phyloP scores from a whole-genome alignment of 2,888 invertebrate genomes.

The Ephialtes manifestator region DNA sequence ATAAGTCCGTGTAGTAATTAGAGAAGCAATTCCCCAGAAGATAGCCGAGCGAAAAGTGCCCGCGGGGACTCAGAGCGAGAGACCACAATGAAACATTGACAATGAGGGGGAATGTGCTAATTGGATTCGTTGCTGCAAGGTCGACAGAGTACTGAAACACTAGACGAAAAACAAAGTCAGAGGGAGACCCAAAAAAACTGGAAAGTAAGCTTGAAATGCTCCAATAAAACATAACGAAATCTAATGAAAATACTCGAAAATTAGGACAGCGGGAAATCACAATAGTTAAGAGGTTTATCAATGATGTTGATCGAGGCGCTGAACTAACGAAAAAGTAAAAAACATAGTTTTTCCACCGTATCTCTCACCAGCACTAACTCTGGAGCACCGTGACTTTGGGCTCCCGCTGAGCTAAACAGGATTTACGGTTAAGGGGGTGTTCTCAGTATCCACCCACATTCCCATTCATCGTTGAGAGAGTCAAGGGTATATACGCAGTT shows the following conservation, averaged over 20 bases:
- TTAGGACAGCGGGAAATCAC: neutral
- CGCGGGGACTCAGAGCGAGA: conserved; percentile 38
- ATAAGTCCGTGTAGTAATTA: conserved; percentile 76
- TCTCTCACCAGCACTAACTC: neutral
- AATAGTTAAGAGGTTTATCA: neutral
- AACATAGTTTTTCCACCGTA: conserved; percentile 3
- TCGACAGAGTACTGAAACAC: conserved; percentile 31
- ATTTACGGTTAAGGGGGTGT: conserved; percentile 63
- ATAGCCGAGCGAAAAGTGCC: conserved; percentile 57
- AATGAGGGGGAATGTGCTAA: conserved; percentile 61
- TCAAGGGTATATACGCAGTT: conserved; percentile 4
- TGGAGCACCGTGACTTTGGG: neutral
- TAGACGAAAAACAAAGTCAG: neutral
- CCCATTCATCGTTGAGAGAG: conserved; percentile 54
- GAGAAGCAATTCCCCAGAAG: conserved; percentile 71
- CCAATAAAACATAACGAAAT: neutral
- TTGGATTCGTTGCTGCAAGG: conserved; percentile 63
- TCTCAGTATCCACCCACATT: conserved; percentile 48
- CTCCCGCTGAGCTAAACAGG: conserved; percentile 41
- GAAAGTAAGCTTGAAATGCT: neutral
- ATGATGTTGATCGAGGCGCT: neutral
- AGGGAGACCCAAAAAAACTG: neutral
- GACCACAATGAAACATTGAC: conserved; percentile 65
- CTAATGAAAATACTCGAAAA: conserved; percentile 4
- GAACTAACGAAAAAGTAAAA: conserved; percentile 12